These are phyloP conservation scores for Neomicropteryx cornuta DNA, from an alignment of 1,140 invertebrate genomes.

Conservation along the genomic window DNA sequence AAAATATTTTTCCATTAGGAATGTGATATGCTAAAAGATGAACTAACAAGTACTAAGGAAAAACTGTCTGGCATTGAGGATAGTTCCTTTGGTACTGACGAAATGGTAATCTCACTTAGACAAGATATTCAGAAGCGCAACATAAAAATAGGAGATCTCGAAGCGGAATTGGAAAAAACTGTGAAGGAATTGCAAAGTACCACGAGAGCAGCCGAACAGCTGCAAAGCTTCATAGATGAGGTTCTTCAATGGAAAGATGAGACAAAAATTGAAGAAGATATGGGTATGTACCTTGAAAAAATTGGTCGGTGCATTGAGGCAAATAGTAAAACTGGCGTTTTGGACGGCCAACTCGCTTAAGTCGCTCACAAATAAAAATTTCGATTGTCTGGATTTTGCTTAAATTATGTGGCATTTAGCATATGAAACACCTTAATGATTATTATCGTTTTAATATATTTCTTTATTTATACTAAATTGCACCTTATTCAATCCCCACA, in stretches of 20 bases:
- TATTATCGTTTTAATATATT: too few relatives aligned
- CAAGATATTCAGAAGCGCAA: constrained; percentile 42
- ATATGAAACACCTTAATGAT: too few relatives aligned
- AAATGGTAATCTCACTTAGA: constrained; percentile 53
- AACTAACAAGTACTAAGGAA: constrained; percentile 46
- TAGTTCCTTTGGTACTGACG: constrained; percentile 58
- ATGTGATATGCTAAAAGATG: constrained; percentile 51
- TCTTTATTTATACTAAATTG: too few relatives aligned
- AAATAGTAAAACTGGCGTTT: too few relatives aligned
- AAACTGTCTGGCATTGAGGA: constrained; percentile 53
- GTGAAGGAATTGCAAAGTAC: constrained; percentile 21
- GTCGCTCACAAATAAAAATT: too few relatives aligned
- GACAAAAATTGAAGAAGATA: too few relatives aligned
- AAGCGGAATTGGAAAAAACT: constrained; percentile 25
- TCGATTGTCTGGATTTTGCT: too few relatives aligned
- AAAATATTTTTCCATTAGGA: constrained; percentile 49
- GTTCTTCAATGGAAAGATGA: constrained; percentile 11
- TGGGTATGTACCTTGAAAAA: too few relatives aligned
- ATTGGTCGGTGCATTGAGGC: too few relatives aligned
- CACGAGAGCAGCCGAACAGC: constrained; percentile 12
- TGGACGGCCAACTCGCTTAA: too few relatives aligned
- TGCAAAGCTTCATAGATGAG: constrained; percentile 14
- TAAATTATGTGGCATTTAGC: too few relatives aligned
- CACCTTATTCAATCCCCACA: too few relatives aligned
- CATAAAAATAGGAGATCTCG: constrained; percentile 26